A percentile compares a stretch with the other conserved stretches of the same genome.
Evolutionary conservation across 2,113 vertebrate species (phyloP).

Genomic region (Phalacrocorax brasilianus): DNA sequence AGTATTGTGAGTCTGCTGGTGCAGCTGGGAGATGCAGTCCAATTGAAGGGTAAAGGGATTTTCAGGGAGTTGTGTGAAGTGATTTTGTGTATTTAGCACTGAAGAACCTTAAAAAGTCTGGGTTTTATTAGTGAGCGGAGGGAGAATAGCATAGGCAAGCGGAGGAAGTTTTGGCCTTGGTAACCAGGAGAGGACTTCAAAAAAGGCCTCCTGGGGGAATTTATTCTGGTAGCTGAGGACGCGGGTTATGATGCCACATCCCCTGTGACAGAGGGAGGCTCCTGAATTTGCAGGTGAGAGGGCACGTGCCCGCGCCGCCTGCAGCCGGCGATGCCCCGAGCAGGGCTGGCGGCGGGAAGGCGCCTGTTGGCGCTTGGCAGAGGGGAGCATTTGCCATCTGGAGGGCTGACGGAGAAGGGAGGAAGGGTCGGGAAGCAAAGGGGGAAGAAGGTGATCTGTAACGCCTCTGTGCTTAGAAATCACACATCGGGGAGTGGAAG

Average conservation of each 20-base stretch:
- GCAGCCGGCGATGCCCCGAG: rapidly evolving
- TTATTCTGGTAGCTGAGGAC: not conserved
- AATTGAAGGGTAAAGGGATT: not conserved
- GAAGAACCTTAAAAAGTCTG: not conserved
- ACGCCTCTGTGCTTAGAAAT: not conserved
- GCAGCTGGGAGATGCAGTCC: not conserved
- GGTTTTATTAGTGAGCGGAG: not conserved
- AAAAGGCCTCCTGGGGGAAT: not conserved
- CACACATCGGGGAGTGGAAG: rapidly evolving
- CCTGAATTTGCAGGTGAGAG: not conserved
- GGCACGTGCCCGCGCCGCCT: not conserved
- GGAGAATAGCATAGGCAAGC: not conserved
- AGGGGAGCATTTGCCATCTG: not conserved
- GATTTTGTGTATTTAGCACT: not conserved
- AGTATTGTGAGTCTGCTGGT: not conserved
- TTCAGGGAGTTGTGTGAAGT: not conserved
- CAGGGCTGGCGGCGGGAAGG: not conserved
- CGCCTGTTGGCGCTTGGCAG: not conserved
- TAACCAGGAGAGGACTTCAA: not conserved
- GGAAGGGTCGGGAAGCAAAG: not conserved
- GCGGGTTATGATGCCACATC: not conserved
- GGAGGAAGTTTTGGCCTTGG: not conserved
- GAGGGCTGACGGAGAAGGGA: not conserved
- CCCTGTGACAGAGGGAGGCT: not conserved
- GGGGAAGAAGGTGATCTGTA: not conserved